A percentile compares a stretch with the other conserved stretches of the same genome.
Evolutionary conservation across 1,140 invertebrate species (phyloP).

Genomic region (Tachypleus tridentatus): DNA sequence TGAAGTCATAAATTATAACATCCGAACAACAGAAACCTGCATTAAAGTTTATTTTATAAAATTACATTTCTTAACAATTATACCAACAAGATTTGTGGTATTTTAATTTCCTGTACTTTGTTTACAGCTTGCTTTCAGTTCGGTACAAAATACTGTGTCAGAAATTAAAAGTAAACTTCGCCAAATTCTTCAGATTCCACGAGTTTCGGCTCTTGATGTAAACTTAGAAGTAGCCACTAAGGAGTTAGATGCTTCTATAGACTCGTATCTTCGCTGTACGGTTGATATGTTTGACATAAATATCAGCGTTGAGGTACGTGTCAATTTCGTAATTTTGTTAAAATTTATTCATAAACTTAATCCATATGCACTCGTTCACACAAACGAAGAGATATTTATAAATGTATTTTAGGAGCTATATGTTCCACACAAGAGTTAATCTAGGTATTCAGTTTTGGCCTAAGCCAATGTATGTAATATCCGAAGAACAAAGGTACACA

Average conservation of each 20-base stretch:
- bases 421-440: too few species aligned
- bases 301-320: neutral
- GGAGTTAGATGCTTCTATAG: neutral
- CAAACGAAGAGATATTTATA: too few species aligned
- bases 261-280: neutral
- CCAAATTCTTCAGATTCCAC: constrained; percentile 35
- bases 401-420: too few species aligned
- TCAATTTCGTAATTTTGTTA: neutral
- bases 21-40: too few species aligned
- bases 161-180: constrained; percentile 41
- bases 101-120: neutral
- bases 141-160: constrained; percentile 38
- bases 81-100: neutral
- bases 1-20: too few species aligned
- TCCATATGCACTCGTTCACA: too few species aligned
- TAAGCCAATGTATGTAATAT: too few species aligned
- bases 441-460: too few species aligned
- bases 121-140: constrained; percentile 46
- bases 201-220: neutral
- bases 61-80: neutral
- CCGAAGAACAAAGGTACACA: too few species aligned
- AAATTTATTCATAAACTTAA: too few species aligned
- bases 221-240: neutral
- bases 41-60: neutral
- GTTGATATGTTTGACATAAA: neutral